These are phyloP conservation scores for Diuraphis noxia DNA, from an alignment of 1,140 invertebrate genomes.

Conservation along the genomic window DNA sequence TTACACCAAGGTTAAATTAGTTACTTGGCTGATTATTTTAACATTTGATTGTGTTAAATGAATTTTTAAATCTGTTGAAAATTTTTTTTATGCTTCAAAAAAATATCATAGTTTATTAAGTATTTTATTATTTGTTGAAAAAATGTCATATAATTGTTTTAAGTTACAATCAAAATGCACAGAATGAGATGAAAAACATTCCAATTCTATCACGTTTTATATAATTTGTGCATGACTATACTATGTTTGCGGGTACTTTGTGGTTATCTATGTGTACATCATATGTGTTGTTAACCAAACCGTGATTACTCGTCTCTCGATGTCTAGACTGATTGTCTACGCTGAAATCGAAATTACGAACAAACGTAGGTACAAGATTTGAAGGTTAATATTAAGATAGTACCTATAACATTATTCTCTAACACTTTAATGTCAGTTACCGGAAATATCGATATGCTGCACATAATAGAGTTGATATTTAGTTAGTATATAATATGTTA, in stretches of 20 bases:
- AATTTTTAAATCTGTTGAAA: not conserved
- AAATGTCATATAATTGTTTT: no score
- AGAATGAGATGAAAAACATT: not conserved
- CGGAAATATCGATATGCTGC: not conserved
- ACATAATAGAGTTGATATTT: not conserved
- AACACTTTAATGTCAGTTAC: not conserved
- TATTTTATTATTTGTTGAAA: not conserved
- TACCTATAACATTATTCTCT: not conserved
- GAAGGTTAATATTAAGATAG: not conserved
- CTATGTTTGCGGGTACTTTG: not conserved
- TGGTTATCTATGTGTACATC: not conserved
- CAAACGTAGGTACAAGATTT: not conserved
- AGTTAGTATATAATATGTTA: not conserved
- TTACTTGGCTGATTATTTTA: not conserved
- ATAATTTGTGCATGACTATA: not conserved
- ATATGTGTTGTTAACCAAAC: not conserved
- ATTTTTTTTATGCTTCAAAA: not conserved
- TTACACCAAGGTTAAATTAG: not conserved
- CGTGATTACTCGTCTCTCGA: not conserved
- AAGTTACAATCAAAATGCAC: not conserved
- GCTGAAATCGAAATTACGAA: not conserved
- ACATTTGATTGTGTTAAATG: no score
- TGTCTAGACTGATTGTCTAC: not conserved
- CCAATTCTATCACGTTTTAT: not conserved
- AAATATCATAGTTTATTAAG: not conserved